Percentiles rank a stretch among this genome's conserved stretches.
These are phyloP conservation scores for Yasuhikotakia modesta DNA, from an alignment of 2,797 vertebrate species.

Conservation along the genomic window DNA sequence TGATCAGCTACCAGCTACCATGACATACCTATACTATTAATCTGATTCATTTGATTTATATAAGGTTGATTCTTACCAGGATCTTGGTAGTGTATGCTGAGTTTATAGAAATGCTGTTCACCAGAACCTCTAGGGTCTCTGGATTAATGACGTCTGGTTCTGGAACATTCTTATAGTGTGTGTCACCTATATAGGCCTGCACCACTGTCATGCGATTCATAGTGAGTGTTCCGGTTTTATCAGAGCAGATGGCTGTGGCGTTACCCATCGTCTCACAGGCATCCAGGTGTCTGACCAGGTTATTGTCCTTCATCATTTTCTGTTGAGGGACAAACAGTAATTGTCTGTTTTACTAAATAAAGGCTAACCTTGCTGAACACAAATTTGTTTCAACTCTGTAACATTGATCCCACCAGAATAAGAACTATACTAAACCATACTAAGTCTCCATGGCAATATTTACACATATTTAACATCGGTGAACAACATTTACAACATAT, in stretches of 20 bases:
- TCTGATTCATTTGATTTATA: not conserved
- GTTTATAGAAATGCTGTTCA: slow-evolving; percentile 94
- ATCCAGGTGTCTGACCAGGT: slow-evolving; percentile 94
- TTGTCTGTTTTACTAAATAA: slow-evolving; percentile 11
- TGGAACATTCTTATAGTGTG: slow-evolving; percentile 82
- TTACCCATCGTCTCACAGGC: slow-evolving; percentile 99
- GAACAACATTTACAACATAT: too few species aligned
- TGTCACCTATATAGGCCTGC: slow-evolving; percentile 86
- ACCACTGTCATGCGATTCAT: slow-evolving; percentile 99
- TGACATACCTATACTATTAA: not conserved
- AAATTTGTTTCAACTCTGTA: not conserved
- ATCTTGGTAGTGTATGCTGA: slow-evolving; percentile 97
- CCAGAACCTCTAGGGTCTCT: slow-evolving; percentile 80
- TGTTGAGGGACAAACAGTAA: slow-evolving; percentile 59
- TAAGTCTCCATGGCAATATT: not conserved
- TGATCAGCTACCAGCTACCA: not conserved
- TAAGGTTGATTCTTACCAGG: slow-evolving; percentile 78
- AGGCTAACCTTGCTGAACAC: not conserved
- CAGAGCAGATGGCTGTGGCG: slow-evolving; percentile 96
- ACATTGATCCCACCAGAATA: not conserved
- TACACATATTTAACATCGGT: too few species aligned
- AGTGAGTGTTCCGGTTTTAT: slow-evolving; percentile 96
- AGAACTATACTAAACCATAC: too few species aligned
- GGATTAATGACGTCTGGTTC: slow-evolving; percentile 83
- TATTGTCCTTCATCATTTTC: slow-evolving; percentile 99